Conservation (phyloP, 1,140 invertebrate genomes). For the Polyergus mexicanus region DNA sequence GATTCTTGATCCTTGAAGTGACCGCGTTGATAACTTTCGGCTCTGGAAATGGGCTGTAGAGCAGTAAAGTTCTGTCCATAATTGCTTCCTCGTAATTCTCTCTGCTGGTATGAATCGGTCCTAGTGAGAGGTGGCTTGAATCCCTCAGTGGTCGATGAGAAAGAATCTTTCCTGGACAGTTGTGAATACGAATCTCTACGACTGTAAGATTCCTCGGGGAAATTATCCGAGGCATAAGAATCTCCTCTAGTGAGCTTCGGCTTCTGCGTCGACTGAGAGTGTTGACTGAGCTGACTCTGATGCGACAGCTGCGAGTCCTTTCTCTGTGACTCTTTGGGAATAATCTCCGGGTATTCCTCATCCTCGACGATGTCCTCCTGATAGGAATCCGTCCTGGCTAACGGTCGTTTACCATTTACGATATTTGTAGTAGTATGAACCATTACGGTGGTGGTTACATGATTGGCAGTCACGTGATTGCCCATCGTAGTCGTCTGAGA, state of each 20-base stretch:
- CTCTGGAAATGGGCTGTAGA: constrained; percentile 82
- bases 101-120: constrained; percentile 81
- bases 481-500: constrained; percentile 69
- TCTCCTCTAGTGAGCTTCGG: constrained; percentile 81
- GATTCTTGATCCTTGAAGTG: constrained; percentile 84
- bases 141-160: constrained; percentile 79
- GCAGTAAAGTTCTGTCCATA: constrained; percentile 84
- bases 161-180: constrained; percentile 78
- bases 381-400: constrained; percentile 82
- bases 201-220: constrained; percentile 76
- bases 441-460: constrained; percentile 80
- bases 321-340: constrained; percentile 78
- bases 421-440: constrained; percentile 78
- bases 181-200: constrained; percentile 77
- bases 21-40: constrained; percentile 82
- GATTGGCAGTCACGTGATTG: constrained; percentile 80
- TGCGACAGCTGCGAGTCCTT: constrained; percentile 84
- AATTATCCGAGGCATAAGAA: constrained; percentile 82
- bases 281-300: constrained; percentile 78
- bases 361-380: constrained; percentile 81
- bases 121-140: constrained; percentile 77
- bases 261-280: constrained; percentile 79
- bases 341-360: constrained; percentile 81
- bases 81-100: constrained; percentile 78
- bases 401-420: constrained; percentile 78